These are phyloP conservation scores for Orthosia gothica DNA, from an alignment of 2,888 invertebrate genomes.

Conservation along the genomic window DNA sequence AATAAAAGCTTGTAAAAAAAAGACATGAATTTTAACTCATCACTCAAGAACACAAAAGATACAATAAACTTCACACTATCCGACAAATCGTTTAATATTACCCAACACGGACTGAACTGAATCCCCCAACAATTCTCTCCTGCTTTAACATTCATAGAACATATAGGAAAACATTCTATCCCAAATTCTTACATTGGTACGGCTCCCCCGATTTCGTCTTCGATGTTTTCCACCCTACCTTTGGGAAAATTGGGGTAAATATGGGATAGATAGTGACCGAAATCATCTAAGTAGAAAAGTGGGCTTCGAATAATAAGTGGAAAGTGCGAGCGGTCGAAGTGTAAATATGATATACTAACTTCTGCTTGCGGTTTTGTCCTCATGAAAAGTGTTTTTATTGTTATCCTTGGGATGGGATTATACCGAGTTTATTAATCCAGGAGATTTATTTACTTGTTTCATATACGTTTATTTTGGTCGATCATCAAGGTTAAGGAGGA, in stretches of 20 bases:
- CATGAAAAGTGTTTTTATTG: too few species aligned
- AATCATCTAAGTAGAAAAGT: constrained; percentile 73
- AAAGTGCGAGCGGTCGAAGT: background rate
- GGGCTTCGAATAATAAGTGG: constrained; percentile 69
- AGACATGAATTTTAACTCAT: background rate
- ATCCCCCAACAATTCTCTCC: constrained; percentile 41
- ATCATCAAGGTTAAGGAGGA: too few species aligned
- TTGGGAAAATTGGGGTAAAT: constrained; percentile 53
- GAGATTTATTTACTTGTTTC: too few species aligned
- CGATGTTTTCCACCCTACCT: constrained; percentile 47
- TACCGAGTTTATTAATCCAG: too few species aligned
- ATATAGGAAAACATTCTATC: constrained; percentile 52
- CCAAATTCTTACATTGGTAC: constrained; percentile 49
- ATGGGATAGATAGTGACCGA: constrained; percentile 61
- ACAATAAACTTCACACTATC: background rate
- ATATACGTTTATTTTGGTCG: too few species aligned
- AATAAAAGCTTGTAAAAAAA: too few species aligned
- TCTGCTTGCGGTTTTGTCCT: too few species aligned
- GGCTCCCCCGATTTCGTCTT: constrained; percentile 39
- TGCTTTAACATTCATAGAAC: constrained; percentile 62
- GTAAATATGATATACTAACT: constrained; percentile 3
- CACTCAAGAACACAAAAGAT: background rate
- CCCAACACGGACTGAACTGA: constrained; percentile 15
- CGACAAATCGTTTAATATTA: background rate
- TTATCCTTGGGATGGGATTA: too few species aligned